phyloP scores from a whole-genome alignment of 64 coral and sea anemone genomes.

The Anthopleura sola region DNA sequence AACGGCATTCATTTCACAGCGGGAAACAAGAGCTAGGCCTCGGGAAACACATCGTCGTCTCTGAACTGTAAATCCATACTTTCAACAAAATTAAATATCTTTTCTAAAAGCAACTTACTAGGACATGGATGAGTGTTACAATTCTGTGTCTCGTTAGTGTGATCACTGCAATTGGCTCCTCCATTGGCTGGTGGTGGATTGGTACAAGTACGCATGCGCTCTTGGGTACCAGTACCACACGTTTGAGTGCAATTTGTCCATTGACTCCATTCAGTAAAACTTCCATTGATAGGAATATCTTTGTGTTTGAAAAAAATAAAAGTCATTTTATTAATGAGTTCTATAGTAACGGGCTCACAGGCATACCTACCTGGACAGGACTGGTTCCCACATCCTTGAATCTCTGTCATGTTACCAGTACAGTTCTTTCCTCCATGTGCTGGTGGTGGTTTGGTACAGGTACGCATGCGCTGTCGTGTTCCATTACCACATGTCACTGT shows the following conservation, averaged over 20 bases:
- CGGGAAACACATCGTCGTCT: no score
- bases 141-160: background rate
- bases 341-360: no score
- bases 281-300: no score
- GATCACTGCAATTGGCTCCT: background rate
- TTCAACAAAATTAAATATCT: background rate
- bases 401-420: background rate
- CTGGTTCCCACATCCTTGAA: background rate
- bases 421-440: constrained; percentile 17
- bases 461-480: background rate
- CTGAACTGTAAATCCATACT: no score
- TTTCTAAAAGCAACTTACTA: background rate
- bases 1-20: no score
- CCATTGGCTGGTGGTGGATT: background rate
- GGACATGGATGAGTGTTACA: background rate
- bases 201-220: background rate
- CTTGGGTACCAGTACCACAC: constrained; percentile 1
- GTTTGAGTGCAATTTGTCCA: background rate
- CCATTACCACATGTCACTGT: constrained; percentile 6
- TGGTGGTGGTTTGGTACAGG: background rate
- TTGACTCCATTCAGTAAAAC: no score
- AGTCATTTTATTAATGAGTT: background rate
- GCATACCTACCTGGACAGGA: background rate
- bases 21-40: no score
- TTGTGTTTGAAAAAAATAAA: background rate